A percentile compares a stretch with the other conserved stretches of the same genome.
These are phyloP conservation scores for Gymnosoma rotundatum DNA, from an alignment of 2,888 invertebrate species.

Conservation along the genomic window DNA sequence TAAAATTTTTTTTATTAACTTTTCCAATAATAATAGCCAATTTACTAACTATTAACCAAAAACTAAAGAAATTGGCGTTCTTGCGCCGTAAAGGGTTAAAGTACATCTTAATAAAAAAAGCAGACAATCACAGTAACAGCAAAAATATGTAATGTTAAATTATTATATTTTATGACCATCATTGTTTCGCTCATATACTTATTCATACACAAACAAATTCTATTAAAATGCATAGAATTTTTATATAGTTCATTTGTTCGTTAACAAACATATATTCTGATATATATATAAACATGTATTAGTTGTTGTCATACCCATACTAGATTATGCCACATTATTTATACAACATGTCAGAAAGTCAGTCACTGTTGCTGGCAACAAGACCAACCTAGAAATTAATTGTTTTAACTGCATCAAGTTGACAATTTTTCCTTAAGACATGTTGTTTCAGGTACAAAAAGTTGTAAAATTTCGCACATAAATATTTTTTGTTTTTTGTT, in stretches of 20 bases:
- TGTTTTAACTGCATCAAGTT: constrained; percentile 62
- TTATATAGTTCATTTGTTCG: constrained; percentile 22
- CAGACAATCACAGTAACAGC: constrained; percentile 28
- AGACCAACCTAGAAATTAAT: constrained; percentile 59
- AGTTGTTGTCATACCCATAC: constrained; percentile 41
- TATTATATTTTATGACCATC: constrained; percentile 64
- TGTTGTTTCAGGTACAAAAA: neutral
- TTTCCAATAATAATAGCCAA: too few relatives aligned
- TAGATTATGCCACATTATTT: constrained; percentile 41
- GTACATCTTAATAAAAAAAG: constrained; percentile 41
- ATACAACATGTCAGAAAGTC: constrained; percentile 42
- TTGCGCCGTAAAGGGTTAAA: too few relatives aligned
- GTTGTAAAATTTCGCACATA: constrained; percentile 43
- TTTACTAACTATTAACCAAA: too few relatives aligned
- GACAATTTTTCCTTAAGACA: constrained; percentile 69
- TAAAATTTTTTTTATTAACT: too few relatives aligned
- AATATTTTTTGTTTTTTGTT: constrained; percentile 11
- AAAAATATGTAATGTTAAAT: constrained; percentile 59
- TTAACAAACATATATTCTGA: constrained; percentile 40
- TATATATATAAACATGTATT: constrained; percentile 47
- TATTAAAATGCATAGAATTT: constrained; percentile 65
- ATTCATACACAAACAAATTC: constrained; percentile 25
- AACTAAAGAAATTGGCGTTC: too few relatives aligned
- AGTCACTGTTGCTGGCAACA: constrained; percentile 25
- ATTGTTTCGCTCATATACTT: constrained; percentile 34